These are phyloP conservation scores for Zaprionus africanus DNA, from an alignment of 1,140 invertebrate species.

Conservation along the genomic window DNA sequence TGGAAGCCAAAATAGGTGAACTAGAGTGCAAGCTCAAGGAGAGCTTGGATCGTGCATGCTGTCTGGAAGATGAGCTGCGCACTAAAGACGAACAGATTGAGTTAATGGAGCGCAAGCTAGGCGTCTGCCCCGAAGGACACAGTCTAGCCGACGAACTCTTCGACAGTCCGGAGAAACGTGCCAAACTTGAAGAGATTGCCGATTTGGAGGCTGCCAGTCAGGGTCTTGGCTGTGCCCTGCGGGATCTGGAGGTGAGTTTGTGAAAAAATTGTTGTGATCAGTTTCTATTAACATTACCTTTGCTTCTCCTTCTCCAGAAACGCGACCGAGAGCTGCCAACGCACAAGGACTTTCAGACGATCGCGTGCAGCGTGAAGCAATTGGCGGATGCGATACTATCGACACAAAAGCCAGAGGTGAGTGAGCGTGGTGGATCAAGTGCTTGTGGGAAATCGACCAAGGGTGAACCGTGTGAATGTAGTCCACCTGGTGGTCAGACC, in stretches of 20 bases:
- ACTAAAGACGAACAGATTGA: conserved; percentile 74
- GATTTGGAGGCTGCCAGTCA: conserved; percentile 63
- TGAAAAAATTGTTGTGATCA: too few relatives aligned
- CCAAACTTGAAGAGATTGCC: conserved; percentile 55
- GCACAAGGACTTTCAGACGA: conserved; percentile 70
- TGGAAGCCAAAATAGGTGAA: conserved; percentile 73
- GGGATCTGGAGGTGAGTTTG: conserved; percentile 62
- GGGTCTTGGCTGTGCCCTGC: conserved; percentile 65
- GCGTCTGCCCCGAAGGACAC: conserved; percentile 63
- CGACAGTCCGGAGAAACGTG: conserved; percentile 73
- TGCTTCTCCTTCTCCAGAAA: conserved; percentile 33
- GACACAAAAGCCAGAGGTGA: conserved; percentile 72
- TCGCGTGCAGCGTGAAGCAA: conserved; percentile 79
- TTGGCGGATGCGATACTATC: conserved; percentile 72
- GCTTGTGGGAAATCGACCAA: not conserved
- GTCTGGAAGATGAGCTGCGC: conserved; percentile 73
- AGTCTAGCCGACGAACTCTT: conserved; percentile 77
- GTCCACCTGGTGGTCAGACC: too few relatives aligned
- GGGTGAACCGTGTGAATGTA: too few relatives aligned
- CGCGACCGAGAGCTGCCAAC: conserved; percentile 67
- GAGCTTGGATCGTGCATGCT: conserved; percentile 62
- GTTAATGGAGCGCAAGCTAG: conserved; percentile 59
- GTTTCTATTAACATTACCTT: not conserved
- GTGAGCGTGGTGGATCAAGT: conserved; percentile 37
- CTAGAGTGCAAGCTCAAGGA: conserved; percentile 49